A percentile compares a stretch with the other conserved stretches of the same genome.
These are phyloP conservation scores for Stenodera caucasica DNA, from an alignment of 2,888 invertebrate species.

Conservation along the genomic window DNA sequence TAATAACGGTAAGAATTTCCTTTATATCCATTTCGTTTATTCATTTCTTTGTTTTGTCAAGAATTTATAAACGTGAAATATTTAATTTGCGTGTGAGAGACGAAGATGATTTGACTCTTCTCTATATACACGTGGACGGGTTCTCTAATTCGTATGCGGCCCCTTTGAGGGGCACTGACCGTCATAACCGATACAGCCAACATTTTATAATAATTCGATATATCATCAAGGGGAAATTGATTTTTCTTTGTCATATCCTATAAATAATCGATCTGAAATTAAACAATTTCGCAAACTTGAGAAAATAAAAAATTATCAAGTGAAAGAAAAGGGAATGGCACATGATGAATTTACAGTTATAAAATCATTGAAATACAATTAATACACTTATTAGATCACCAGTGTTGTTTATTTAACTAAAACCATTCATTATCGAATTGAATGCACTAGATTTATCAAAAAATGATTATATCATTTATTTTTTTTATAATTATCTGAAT, in stretches of 20 bases:
- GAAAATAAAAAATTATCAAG: not conserved
- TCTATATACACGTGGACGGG: not conserved
- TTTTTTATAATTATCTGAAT: not conserved
- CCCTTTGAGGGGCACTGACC: slow-evolving; percentile 10
- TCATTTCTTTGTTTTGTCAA: slow-evolving; percentile 36
- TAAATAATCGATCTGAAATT: not conserved
- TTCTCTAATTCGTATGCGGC: not conserved
- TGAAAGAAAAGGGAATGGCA: slow-evolving; percentile 1
- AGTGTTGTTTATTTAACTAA: not conserved
- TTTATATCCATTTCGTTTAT: not conserved
- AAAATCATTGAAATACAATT: slow-evolving; percentile 2
- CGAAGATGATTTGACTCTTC: not conserved
- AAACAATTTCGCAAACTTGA: not conserved
- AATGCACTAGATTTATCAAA: too few species aligned
- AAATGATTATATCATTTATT: too few species aligned
- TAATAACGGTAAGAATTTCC: slow-evolving; percentile 37
- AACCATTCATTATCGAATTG: not conserved
- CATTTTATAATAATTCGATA: not conserved
- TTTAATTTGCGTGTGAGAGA: not conserved
- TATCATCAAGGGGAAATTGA: too few species aligned
- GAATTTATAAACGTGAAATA: slow-evolving; percentile 32
- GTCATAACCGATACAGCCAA: not conserved
- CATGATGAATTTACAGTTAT: slow-evolving; percentile 2
- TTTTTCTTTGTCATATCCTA: not conserved
- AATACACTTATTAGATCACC: not conserved